phyloP scores from a whole-genome alignment of 2,113 vertebrate species.

The Crotalus horridus region DNA sequence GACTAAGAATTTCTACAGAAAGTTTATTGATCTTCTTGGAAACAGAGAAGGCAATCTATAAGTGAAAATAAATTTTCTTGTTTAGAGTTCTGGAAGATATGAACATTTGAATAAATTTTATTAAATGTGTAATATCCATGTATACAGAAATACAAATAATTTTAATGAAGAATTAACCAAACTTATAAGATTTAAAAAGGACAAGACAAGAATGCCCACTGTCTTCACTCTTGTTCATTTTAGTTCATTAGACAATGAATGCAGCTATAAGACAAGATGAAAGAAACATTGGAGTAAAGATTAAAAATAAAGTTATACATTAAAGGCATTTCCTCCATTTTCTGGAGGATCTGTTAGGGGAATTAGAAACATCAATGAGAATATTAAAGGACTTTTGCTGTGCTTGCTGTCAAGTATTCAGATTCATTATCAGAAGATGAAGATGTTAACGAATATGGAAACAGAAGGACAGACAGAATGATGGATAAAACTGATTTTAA shows the following conservation, averaged over 20 bases:
- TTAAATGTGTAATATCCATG: not conserved
- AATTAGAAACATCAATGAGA: not conserved
- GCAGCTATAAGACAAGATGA: not conserved
- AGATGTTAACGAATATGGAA: not conserved
- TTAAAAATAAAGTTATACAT: not conserved
- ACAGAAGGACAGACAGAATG: not conserved
- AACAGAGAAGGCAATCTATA: not conserved
- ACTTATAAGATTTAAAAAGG: not conserved
- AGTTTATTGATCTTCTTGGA: not conserved
- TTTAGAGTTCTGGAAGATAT: not conserved
- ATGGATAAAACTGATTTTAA: not conserved
- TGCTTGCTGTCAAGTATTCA: not conserved
- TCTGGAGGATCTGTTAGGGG: not conserved
- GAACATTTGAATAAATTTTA: not conserved
- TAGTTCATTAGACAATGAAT: not conserved
- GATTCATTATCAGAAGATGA: not conserved
- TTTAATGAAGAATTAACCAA: not conserved
- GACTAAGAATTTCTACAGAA: not conserved
- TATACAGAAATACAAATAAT: not conserved
- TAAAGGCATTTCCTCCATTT: not conserved
- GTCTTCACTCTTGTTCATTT: not conserved
- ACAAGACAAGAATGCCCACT: not conserved
- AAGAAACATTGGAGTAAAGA: not conserved
- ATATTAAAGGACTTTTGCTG: not conserved
- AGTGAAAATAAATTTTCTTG: not conserved